Evolutionary conservation across 1,140 invertebrate species (phyloP), one percentile per base, ranked within the genome.

Genomic region (Calephelis nemesis): DNA sequence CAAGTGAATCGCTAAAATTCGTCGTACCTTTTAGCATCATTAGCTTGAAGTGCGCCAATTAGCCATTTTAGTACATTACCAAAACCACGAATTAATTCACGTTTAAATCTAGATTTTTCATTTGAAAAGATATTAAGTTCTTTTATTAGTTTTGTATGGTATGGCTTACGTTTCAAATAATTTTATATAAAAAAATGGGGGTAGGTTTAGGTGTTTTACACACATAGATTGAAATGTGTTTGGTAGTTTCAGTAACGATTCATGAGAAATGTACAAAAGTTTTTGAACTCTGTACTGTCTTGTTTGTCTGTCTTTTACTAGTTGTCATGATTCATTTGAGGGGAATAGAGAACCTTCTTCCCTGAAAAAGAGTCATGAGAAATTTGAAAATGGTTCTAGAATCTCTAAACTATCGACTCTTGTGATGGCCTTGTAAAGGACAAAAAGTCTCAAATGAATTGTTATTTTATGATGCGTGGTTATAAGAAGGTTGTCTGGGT

Each of bases 311-410:
- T n/a, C n/a, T n/a, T n/a, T n/a, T n/a, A 77, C 49, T 4, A 77
- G 48, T 69, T 77, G 74, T 69, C 73, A 74, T 39, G 71, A 71
- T 50, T 64, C 63, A 15, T 71, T 69, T 8, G 71, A 73, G 7
- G 70, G 30, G 9, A 49, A 12, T 9, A 74, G 45, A 7, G 1
- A 13, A 4, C 67, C 65, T 71, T 76, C 68, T 45, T 76, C 60
- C 12, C 42, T 42, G 13, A 45, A 62, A 13, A 62, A 62, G 4
- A 42, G 39, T 7, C 60, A 40, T 45, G 66, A 63, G 13, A 50
- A 50, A 48, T 58, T n/a, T 49, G 66, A 19, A 7, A 68, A 9
- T 0, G 49, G 45, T 63, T 68, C 30, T 12, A 40, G 7, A 8
- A 7, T 42, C 42, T 8, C 5, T 42, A 42, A 8, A 42, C 42